Evolutionary conservation across 2,113 vertebrate species (phyloP).

Genomic region (Sinosuthora webbiana): DNA sequence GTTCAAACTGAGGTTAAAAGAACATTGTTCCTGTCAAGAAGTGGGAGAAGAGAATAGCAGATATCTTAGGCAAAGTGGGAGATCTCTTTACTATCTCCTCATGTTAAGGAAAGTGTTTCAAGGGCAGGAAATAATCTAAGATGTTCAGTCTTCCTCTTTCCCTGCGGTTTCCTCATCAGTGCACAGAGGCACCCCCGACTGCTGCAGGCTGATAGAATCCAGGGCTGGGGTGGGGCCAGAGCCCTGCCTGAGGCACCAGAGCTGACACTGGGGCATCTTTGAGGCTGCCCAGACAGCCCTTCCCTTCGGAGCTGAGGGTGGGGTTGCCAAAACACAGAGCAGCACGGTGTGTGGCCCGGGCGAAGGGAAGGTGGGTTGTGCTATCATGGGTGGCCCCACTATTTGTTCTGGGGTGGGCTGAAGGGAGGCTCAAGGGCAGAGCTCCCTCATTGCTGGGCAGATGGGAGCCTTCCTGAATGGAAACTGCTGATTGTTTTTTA

Average conservation of each 20-base stretch:
- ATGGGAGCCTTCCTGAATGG: background rate
- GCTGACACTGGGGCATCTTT: background rate
- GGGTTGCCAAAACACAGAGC: background rate
- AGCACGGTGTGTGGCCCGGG: fast-evolving
- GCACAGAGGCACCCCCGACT: background rate
- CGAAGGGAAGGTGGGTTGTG: background rate
- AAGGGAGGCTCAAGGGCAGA: background rate
- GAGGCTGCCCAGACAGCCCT: background rate
- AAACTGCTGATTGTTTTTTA: background rate
- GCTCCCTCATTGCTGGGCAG: background rate
- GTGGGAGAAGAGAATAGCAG: background rate
- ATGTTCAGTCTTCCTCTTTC: background rate
- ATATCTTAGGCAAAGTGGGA: background rate
- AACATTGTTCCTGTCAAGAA: background rate
- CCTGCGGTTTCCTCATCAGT: background rate
- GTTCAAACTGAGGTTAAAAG: background rate
- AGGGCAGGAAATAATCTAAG: background rate
- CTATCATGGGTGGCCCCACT: fast-evolving
- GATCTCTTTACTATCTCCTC: background rate
- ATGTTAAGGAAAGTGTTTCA: background rate
- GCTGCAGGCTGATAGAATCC: background rate
- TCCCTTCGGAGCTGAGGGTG: background rate
- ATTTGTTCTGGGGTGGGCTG: background rate
- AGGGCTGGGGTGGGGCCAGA: background rate
- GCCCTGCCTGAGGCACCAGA: background rate